Evolutionary conservation across 2,888 invertebrate genomes (phyloP).

Genomic region (Dryobota labecula): DNA sequence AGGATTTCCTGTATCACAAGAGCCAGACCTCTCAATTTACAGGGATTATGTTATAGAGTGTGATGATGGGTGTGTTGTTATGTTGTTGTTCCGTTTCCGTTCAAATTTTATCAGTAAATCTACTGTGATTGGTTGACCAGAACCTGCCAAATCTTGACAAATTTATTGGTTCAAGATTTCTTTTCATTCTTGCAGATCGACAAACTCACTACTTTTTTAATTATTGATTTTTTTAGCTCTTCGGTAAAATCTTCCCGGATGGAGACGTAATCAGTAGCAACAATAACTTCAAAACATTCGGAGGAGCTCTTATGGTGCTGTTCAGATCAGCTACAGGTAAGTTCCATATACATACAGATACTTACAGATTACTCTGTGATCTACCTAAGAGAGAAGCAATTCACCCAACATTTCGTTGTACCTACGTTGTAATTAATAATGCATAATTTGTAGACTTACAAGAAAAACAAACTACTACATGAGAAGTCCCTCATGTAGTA

Average conservation of each 20-base stretch:
- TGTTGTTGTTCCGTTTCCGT: not conserved
- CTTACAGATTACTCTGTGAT: not conserved
- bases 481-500: too few species aligned
- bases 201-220: not conserved
- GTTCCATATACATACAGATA: not conserved
- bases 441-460: too few species aligned
- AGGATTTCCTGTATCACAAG: too few species aligned
- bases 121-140: not conserved
- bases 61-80: too few species aligned
- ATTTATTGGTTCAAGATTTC: not conserved
- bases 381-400: not conserved
- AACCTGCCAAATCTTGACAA: not conserved
- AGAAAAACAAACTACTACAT: too few species aligned
- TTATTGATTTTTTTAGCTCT: slow-evolving; percentile 91
- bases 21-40: too few species aligned
- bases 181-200: not conserved
- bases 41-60: too few species aligned
- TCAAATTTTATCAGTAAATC: not conserved
- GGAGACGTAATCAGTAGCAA: slow-evolving; percentile 96
- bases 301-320: slow-evolving; percentile 98
- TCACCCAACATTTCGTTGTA: too few species aligned
- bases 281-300: slow-evolving; percentile 99
- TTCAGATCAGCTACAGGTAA: slow-evolving; percentile 98
- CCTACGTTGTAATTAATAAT: too few species aligned
- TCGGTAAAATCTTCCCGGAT: slow-evolving; percentile 96